Percentiles rank a stretch among this genome's conserved stretches.
Evolutionary conservation across 1,140 invertebrate genomes (phyloP).

Genomic region (Diuraphis noxia): DNA sequence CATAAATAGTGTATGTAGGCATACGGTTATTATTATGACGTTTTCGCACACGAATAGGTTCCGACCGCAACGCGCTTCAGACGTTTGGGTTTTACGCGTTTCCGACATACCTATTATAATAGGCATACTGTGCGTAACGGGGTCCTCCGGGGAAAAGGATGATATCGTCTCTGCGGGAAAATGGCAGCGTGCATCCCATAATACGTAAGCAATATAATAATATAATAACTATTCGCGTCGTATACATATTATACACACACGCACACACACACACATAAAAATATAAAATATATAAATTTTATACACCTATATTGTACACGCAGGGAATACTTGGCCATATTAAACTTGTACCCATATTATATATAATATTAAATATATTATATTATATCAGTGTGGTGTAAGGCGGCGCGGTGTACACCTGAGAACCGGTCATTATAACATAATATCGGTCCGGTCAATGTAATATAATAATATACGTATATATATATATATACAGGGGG

Average conservation of each 20-base stretch:
- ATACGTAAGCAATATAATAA: background rate
- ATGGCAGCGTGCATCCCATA: background rate
- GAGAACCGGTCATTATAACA: constrained; percentile 22
- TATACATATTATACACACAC: background rate
- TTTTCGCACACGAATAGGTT: background rate
- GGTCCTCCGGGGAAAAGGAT: background rate
- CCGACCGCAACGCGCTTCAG: too few species aligned
- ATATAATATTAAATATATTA: background rate
- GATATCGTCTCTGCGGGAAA: background rate
- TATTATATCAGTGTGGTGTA: background rate
- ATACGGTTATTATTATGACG: background rate
- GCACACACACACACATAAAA: background rate
- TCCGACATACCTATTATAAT: background rate
- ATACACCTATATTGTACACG: background rate
- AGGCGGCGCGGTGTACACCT: background rate
- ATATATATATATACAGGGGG: background rate
- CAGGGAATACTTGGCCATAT: background rate
- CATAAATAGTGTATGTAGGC: too few species aligned
- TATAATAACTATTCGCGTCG: background rate
- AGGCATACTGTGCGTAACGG: too few species aligned
- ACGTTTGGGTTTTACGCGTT: background rate
- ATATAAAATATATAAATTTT: background rate
- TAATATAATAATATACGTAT: background rate
- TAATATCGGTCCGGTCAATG: background rate
- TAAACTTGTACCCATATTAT: background rate